These are phyloP conservation scores for Trichonephila inaurata DNA, from an alignment of 1,140 invertebrate genomes.

Conservation along the genomic window DNA sequence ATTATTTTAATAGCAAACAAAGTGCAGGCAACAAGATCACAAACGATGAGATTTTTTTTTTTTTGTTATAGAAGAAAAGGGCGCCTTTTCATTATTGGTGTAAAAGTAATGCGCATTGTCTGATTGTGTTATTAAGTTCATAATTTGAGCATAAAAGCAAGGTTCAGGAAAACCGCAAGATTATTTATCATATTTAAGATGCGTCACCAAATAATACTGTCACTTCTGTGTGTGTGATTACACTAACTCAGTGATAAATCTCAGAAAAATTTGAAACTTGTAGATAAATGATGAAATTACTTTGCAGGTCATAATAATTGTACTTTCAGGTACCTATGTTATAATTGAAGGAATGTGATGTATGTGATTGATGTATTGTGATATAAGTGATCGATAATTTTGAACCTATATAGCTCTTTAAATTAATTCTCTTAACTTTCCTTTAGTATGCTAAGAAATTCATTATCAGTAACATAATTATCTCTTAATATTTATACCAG, in stretches of 20 bases:
- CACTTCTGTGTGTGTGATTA: too few relatives aligned
- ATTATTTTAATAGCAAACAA: conserved; percentile 9
- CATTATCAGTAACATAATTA: too few relatives aligned
- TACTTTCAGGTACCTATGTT: background rate
- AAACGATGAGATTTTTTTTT: background rate
- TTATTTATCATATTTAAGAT: too few relatives aligned
- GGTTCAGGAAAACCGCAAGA: too few relatives aligned
- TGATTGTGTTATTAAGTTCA: background rate
- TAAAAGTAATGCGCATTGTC: background rate
- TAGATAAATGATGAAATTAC: background rate
- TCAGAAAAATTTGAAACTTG: background rate
- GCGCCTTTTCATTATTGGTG: background rate
- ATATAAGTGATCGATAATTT: too few relatives aligned
- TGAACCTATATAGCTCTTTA: too few relatives aligned
- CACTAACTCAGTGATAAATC: background rate
- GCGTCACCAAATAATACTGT: too few relatives aligned
- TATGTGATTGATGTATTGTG: too few relatives aligned
- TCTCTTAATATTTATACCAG: too few relatives aligned
- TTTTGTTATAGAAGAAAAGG: background rate
- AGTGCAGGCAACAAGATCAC: background rate
- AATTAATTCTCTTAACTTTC: too few relatives aligned
- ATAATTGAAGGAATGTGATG: too few relatives aligned
- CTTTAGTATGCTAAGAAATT: too few relatives aligned
- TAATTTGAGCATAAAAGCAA: background rate
- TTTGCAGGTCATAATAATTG: background rate